Conservation (phyloP, 2,797 vertebrate genomes). For the Parotocinclus haroldoi region DNA sequence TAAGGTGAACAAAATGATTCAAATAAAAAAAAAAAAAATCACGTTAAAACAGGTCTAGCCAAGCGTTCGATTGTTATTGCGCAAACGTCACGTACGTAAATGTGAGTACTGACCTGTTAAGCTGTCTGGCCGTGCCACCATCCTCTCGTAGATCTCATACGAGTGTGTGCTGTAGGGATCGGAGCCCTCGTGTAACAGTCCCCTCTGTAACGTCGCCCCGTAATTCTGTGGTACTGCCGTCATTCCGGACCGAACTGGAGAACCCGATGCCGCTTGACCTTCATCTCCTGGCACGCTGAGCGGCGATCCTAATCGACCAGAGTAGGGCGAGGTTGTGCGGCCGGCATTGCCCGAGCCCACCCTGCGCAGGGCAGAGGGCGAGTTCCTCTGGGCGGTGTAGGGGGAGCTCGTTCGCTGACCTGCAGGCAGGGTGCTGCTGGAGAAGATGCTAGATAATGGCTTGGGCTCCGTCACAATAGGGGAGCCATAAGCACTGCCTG, state of each 20-base stretch:
- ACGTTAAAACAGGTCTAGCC: too few relatives aligned
- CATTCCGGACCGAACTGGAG: slow-evolving; percentile 86
- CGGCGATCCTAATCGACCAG: slow-evolving; percentile 81
- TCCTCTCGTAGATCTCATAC: slow-evolving; percentile 92
- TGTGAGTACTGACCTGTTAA: slow-evolving; percentile 76
- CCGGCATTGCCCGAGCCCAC: slow-evolving; percentile 76
- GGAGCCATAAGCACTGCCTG: slow-evolving; percentile 83
- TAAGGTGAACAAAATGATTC: too few relatives aligned
- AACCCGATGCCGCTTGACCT: slow-evolving; percentile 67
- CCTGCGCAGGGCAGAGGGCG: slow-evolving; percentile 80
- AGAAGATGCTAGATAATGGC: slow-evolving; percentile 77
- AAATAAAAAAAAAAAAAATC: too few relatives aligned
- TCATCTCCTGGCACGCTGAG: slow-evolving; percentile 69
- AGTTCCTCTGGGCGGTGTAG: slow-evolving; percentile 74
- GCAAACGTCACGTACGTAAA: too few relatives aligned
- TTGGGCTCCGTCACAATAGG: slow-evolving; percentile 81
- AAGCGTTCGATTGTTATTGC: too few relatives aligned
- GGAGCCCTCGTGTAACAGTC: slow-evolving; percentile 71
- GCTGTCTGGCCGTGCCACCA: slow-evolving; percentile 88
- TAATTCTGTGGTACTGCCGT: slow-evolving; percentile 90
- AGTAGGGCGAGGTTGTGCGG: slow-evolving; percentile 74
- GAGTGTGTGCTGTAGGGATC: slow-evolving; percentile 87
- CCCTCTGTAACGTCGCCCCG: slow-evolving; percentile 74
- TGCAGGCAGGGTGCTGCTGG: slow-evolving; percentile 81
- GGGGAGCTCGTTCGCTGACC: slow-evolving; percentile 80